Base-by-base conservation (phyloP, 2,797 vertebrate genomes). In the Dendrocincla fuliginosa region DNA sequence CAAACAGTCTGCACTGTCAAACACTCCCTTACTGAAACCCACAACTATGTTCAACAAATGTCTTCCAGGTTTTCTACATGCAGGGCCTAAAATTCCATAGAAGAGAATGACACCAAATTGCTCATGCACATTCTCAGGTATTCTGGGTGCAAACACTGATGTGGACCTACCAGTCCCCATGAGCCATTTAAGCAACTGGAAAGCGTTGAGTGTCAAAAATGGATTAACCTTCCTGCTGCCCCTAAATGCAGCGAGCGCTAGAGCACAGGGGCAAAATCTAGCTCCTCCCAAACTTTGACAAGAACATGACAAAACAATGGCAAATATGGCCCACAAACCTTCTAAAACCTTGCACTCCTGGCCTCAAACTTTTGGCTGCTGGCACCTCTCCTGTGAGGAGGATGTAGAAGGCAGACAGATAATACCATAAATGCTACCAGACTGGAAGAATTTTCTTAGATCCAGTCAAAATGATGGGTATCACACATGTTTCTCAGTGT, bases 401-500 rank as follows among this genome's bases (percentile, higher is more conserved):
- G 9, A 11, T 7, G 22, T 8, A 15, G 37, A 55, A 52, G 7
- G 2, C 55, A 56, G 24, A 2, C 44, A 44, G 37, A 33, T 35
- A 53, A 42, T 9, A 30, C 5, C 3, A 0, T 1, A 9, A 57
- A 49, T 1, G 6, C n/a, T 19, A 10, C 49, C 8, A 32, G 39
- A 30, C 13, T 65, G 24, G 5, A 47, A 8, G 23, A 2, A 3
- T 41, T 63, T 25, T 30, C 56, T 27, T 11, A 7, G 9, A 16
- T 37, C 35, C 37, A 20, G 25, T 9, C 14, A 52, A 53, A 87
- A 53, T 0, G 0, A 13, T 0, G 2, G 19, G 15, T 39, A 30
- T 67, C 25, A 42, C 7, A 24, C 24, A 25, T 0, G 0, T 5
- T 52, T 37, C 57, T 15, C 2, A 4, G 14, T 1, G 13, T 3